A percentile compares a stretch with the other conserved stretches of the same genome.
These are phyloP conservation scores for Drosophila albomicans DNA, from an alignment of 1,140 invertebrate species.

Conservation along the genomic window DNA sequence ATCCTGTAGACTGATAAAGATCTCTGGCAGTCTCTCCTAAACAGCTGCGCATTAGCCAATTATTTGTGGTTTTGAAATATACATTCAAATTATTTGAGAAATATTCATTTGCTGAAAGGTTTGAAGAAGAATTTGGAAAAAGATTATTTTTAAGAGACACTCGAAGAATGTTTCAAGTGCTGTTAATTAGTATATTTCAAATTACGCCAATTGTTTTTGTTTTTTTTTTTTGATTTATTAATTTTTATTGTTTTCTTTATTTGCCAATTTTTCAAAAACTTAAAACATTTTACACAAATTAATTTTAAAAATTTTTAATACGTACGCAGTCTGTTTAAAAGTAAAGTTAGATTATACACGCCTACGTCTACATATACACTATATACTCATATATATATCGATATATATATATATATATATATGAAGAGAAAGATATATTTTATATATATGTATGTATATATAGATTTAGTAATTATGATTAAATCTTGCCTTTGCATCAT, in stretches of 20 bases:
- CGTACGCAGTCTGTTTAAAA: slow-evolving; percentile 84
- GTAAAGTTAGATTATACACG: slow-evolving; percentile 82
- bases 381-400: slow-evolving; percentile 50
- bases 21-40: slow-evolving; percentile 47
- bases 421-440: slow-evolving; percentile 70
- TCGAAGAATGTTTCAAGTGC: slow-evolving; percentile 3
- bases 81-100: slow-evolving; percentile 21
- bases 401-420: slow-evolving; percentile 60
- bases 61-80: slow-evolving; percentile 60
- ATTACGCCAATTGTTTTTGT: slow-evolving; percentile 25
- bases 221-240: slow-evolving; percentile 75
- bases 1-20: slow-evolving; percentile 7
- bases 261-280: slow-evolving; percentile 83
- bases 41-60: slow-evolving; percentile 68
- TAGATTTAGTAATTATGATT: slow-evolving; percentile 82
- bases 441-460: slow-evolving; percentile 72
- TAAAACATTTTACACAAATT: slow-evolving; percentile 83
- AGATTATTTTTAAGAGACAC: slow-evolving; percentile 22
- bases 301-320: slow-evolving; percentile 83
- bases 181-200: slow-evolving; percentile 58
- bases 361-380: slow-evolving; percentile 79
- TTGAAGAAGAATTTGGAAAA: slow-evolving; percentile 63
- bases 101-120: slow-evolving; percentile 52
- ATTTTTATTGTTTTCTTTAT: slow-evolving; percentile 83
- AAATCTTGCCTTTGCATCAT: slow-evolving; percentile 84